phyloP scores from a whole-genome alignment of 2,888 invertebrate species.

The Nomada fabriciana region DNA sequence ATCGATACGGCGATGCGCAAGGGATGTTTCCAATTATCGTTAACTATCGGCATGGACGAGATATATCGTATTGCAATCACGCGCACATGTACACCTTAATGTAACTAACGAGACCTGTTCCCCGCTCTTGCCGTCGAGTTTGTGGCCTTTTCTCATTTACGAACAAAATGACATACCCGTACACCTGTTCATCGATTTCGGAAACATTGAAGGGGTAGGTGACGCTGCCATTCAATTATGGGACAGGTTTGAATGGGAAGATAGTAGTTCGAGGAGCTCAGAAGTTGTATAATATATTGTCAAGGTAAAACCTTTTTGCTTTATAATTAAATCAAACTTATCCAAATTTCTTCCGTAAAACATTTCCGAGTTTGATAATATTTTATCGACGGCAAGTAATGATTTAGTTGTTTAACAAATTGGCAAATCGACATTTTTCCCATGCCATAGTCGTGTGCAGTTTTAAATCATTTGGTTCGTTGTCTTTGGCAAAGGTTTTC shows the following conservation, averaged over 20 bases:
- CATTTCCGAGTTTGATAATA: no score
- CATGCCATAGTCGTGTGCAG: no score
- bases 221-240: constrained; percentile 11
- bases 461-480: not conserved
- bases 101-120: constrained; percentile 56
- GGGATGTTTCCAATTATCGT: constrained; percentile 83
- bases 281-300: no score
- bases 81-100: constrained; percentile 61
- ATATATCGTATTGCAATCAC: constrained; percentile 73
- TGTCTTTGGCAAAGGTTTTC: no score
- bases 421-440: no score
- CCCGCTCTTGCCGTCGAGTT: constrained; percentile 23
- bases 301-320: no score
- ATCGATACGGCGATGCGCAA: constrained; percentile 79
- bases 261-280: not conserved
- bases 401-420: no score
- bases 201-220: not conserved
- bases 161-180: constrained; percentile 32
- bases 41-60: constrained; percentile 79
- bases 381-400: no score
- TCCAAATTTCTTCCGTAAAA: no score
- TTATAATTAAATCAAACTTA: no score
- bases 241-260: not conserved
- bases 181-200: constrained; percentile 27
- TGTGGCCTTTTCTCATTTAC: constrained; percentile 30